Evolutionary conservation across 2,113 vertebrate genomes (phyloP).

Genomic region (Tapirus terrestris): DNA sequence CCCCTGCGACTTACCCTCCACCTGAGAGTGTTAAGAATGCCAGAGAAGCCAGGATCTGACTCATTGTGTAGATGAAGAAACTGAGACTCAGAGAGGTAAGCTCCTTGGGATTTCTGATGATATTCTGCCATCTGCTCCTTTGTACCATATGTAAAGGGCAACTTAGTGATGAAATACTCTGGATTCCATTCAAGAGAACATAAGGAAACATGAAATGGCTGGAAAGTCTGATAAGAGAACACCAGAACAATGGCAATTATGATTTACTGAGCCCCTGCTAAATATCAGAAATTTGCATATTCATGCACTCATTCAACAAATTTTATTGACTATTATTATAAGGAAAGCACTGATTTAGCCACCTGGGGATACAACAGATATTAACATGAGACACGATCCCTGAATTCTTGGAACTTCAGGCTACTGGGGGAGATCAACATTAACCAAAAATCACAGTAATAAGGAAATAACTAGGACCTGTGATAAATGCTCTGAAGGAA

Average conservation of each 20-base stretch:
- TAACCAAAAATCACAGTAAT: not conserved
- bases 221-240: slow-evolving; percentile 57
- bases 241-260: slow-evolving; percentile 7
- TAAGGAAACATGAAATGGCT: slow-evolving; percentile 64
- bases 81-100: slow-evolving; percentile 34
- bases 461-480: not conserved
- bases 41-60: not conserved
- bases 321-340: slow-evolving; percentile 32
- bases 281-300: slow-evolving; percentile 54
- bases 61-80: slow-evolving; percentile 51
- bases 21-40: not conserved
- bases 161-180: slow-evolving; percentile 49
- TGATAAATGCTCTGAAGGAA: not conserved
- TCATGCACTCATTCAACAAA: slow-evolving; percentile 25
- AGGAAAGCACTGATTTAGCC: slow-evolving; percentile 21
- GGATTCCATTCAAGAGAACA: slow-evolving; percentile 56
- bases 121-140: slow-evolving; percentile 33
- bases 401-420: slow-evolving; percentile 14
- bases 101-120: slow-evolving; percentile 26
- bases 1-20: not conserved
- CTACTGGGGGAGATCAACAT: not conserved
- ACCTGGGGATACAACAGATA: not conserved
- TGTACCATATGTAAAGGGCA: slow-evolving; percentile 49
- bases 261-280: slow-evolving; percentile 15
- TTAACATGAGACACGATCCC: not conserved